Percentiles rank a stretch among this genome's conserved stretches.
Evolutionary conservation across 2,888 invertebrate genomes (phyloP).

Genomic region (Harpagoxenus sublaevis): DNA sequence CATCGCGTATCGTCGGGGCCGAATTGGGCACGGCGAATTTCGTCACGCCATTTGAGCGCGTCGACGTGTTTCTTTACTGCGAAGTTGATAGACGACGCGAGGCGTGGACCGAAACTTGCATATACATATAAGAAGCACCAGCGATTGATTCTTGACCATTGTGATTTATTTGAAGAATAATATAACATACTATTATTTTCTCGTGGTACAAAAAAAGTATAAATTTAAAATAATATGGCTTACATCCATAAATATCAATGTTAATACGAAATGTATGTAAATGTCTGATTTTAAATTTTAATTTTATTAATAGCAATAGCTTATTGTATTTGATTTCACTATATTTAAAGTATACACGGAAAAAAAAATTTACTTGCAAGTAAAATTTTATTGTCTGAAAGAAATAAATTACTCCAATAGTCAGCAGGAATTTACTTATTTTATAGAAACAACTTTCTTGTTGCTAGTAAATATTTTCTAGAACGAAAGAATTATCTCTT

Average conservation of each 20-base stretch:
- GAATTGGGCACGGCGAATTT: constrained; percentile 53
- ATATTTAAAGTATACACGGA: background rate
- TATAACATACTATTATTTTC: background rate
- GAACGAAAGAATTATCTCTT: too few species aligned
- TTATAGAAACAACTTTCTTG: too few species aligned
- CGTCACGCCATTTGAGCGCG: constrained; percentile 44
- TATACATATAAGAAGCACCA: background rate
- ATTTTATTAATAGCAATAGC: background rate
- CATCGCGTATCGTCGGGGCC: constrained; percentile 18
- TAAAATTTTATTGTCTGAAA: too few species aligned
- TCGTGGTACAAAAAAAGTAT: background rate
- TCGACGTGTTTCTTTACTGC: constrained; percentile 16
- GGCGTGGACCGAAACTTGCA: background rate
- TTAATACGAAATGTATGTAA: constrained; percentile 1
- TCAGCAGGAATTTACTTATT: too few species aligned
- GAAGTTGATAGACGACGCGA: constrained; percentile 26
- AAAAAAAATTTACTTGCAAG: too few species aligned
- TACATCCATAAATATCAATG: background rate
- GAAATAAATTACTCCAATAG: too few species aligned
- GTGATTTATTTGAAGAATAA: background rate
- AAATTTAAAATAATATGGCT: background rate
- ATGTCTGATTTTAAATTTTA: background rate
- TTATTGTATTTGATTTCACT: background rate
- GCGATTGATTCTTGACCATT: background rate
- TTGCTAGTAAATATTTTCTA: too few species aligned